Evolutionary conservation across 1,140 invertebrate genomes (phyloP).

Genomic region (Chironomus striatipennis): DNA sequence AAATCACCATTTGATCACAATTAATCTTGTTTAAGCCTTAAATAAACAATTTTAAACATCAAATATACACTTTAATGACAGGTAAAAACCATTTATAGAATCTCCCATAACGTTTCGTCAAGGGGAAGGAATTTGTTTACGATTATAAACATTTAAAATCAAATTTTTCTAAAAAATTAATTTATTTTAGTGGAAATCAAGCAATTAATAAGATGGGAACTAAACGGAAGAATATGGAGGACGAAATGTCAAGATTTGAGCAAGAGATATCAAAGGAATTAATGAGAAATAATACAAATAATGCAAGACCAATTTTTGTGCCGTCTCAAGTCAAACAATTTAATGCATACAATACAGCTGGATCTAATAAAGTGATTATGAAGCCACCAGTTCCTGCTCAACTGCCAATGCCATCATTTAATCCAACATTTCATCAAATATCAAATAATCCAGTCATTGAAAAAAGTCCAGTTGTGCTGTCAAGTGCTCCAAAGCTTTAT

Average conservation of each 20-base stretch:
- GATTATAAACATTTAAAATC: too few species aligned
- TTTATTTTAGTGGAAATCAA: neutral
- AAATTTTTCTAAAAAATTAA: conserved; percentile 9
- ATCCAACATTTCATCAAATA: conserved; percentile 43
- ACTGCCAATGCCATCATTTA: conserved; percentile 42
- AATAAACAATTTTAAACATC: too few species aligned
- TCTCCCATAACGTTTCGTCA: too few species aligned
- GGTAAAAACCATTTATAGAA: too few species aligned
- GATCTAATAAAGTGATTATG: conserved; percentile 36
- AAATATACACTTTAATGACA: too few species aligned
- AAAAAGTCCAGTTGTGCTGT: conserved; percentile 50
- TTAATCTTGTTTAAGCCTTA: too few species aligned
- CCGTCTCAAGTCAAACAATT: conserved; percentile 49
- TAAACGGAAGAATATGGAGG: conserved; percentile 55
- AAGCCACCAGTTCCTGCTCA: conserved; percentile 47
- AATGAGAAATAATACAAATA: conserved; percentile 29
- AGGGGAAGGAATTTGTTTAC: too few species aligned
- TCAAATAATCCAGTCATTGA: conserved; percentile 32
- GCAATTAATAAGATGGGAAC: conserved; percentile 32
- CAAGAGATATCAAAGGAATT: conserved; percentile 65
- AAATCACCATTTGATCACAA: too few species aligned
- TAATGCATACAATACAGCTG: conserved; percentile 50
- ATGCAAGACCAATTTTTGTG: conserved; percentile 38
- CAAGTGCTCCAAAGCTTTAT: conserved; percentile 54
- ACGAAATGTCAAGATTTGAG: conserved; percentile 79